These are phyloP conservation scores for Microctenopoma stevenorrisi DNA, from an alignment of 2,797 vertebrate species.

Conservation along the genomic window DNA sequence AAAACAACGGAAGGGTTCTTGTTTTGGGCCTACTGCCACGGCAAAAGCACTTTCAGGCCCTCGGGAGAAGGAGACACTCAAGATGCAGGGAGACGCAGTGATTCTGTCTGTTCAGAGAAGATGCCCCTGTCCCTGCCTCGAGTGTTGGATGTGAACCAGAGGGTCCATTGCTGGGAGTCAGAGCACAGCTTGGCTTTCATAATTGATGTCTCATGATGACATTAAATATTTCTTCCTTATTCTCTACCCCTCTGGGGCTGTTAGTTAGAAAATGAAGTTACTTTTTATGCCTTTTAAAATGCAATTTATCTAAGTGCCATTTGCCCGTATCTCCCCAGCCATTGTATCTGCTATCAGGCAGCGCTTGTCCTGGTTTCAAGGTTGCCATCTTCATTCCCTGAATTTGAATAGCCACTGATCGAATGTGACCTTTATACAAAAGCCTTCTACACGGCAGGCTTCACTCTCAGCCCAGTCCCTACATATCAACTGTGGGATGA, in stretches of 20 bases:
- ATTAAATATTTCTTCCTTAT: constrained; percentile 48
- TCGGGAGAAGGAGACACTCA: constrained; percentile 21
- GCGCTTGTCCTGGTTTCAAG: constrained; percentile 58
- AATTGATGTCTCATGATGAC: constrained; percentile 52
- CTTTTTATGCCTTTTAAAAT: constrained; percentile 46
- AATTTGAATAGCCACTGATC: constrained; percentile 64
- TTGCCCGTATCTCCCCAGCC: constrained; percentile 33
- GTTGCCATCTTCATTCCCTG: constrained; percentile 48
- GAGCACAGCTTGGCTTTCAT: constrained; percentile 60
- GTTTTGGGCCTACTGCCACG: constrained; percentile 54
- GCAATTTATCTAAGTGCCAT: constrained; percentile 55
- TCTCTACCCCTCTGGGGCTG: constrained; percentile 16
- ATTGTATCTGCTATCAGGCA: constrained; percentile 28
- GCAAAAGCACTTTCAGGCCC: constrained; percentile 40
- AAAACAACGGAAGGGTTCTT: constrained; percentile 64
- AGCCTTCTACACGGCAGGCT: constrained; percentile 21
- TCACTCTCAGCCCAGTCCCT: constrained; percentile 16
- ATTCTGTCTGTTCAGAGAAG: constrained; percentile 39
- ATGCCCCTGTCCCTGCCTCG: constrained; percentile 25
- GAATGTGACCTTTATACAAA: constrained; percentile 61
- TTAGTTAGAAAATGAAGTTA: constrained; percentile 53
- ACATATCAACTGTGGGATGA: constrained; percentile 22
- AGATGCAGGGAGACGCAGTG: constrained; percentile 33
- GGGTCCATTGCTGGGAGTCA: constrained; percentile 47
- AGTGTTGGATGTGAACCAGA: constrained; percentile 52